phyloP scores from a whole-genome alignment of 2,888 invertebrate genomes.

The Synergus gifuensis region DNA sequence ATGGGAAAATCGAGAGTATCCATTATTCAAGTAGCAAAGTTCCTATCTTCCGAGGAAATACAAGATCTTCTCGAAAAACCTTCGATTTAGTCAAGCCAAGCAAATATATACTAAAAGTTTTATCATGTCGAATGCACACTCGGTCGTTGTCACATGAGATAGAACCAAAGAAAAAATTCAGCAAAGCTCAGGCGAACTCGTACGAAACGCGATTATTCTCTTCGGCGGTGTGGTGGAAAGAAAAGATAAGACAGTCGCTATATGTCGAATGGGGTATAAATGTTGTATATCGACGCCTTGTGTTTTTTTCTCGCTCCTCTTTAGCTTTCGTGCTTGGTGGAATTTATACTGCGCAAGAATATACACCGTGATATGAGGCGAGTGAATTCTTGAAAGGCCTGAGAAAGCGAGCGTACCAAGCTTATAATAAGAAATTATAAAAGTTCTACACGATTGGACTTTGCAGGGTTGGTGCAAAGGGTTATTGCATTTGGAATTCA shows the following conservation, averaged over 20 bases:
- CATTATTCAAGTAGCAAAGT: neutral
- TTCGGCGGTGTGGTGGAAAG: slow-evolving; percentile 52
- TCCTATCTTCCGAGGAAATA: neutral
- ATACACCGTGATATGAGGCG: slow-evolving; percentile 23
- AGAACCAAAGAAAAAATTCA: slow-evolving; percentile 58
- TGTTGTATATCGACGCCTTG: slow-evolving; percentile 28
- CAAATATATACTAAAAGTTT: neutral
- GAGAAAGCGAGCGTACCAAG: slow-evolving; percentile 34
- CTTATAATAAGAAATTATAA: slow-evolving; percentile 18
- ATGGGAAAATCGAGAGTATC: neutral
- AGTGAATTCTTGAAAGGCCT: slow-evolving; percentile 22
- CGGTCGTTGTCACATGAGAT: slow-evolving; percentile 44
- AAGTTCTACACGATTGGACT: slow-evolving; percentile 14
- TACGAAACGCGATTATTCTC: slow-evolving; percentile 52
- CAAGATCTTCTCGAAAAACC: neutral
- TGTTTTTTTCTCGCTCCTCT: slow-evolving; percentile 27
- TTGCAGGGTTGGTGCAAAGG: slow-evolving; percentile 10
- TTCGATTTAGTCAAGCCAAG: neutral
- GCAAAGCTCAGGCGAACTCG: slow-evolving; percentile 73
- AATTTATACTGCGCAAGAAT: slow-evolving; percentile 19
- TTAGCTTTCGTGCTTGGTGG: slow-evolving; percentile 32
- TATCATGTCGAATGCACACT: slow-evolving; percentile 51
- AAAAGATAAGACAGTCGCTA: slow-evolving; percentile 21
- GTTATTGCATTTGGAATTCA: slow-evolving; percentile 24
- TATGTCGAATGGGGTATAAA: neutral